Evolutionary conservation across 2,797 vertebrate genomes (phyloP).

Genomic region (Gymnothorax javanicus): DNA sequence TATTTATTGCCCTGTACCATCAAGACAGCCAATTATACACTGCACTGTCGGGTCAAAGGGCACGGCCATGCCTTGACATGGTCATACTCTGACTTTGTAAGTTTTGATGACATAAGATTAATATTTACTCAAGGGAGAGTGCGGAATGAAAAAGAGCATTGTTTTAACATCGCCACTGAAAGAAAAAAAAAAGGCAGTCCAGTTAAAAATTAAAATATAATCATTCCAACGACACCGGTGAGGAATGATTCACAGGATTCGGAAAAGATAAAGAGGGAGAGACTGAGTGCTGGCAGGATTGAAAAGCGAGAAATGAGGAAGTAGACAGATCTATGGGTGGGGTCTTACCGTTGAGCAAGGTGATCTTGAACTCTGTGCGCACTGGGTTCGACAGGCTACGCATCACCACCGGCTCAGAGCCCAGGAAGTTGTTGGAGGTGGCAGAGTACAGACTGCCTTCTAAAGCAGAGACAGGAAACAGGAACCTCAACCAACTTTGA

Average conservation of each 20-base stretch:
- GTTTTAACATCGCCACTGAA: not conserved
- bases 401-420: constrained; percentile 71
- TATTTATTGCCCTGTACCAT: not conserved
- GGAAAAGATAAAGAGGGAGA: not conserved
- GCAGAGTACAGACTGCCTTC: constrained; percentile 76
- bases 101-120: not conserved
- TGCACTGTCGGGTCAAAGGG: not conserved
- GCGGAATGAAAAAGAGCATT: not conserved
- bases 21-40: not conserved
- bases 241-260: not conserved
- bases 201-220: not conserved
- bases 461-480: constrained; percentile 45
- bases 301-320: not conserved
- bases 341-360: constrained; percentile 74
- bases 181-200: not conserved
- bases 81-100: not conserved
- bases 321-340: not conserved
- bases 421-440: constrained; percentile 80
- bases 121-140: not conserved
- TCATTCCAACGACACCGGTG: not conserved
- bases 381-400: constrained; percentile 62
- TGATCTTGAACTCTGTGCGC: constrained; percentile 73
- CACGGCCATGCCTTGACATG: not conserved
- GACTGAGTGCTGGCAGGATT: not conserved
- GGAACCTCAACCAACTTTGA: not conserved